Evolutionary conservation across 2,797 vertebrate species (phyloP).

Genomic region (Gallinago nigripennis): DNA sequence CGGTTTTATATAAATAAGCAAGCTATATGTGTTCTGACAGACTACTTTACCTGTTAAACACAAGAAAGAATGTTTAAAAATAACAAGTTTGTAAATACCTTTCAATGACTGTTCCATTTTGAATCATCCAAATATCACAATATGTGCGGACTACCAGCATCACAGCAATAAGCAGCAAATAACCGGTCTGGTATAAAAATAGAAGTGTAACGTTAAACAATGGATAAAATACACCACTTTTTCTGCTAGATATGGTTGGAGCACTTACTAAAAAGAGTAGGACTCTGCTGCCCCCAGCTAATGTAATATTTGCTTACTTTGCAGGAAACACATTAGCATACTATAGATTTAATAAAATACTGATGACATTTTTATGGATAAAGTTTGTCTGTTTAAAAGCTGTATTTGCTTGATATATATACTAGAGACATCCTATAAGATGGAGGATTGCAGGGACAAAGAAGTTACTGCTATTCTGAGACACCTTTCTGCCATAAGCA

Average conservation of each 20-base stretch:
- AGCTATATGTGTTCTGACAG: background rate
- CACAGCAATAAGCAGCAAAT: constrained; percentile 90
- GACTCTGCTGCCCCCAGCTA: background rate
- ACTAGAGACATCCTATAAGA: background rate
- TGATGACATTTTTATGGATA: background rate
- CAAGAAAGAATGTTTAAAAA: background rate
- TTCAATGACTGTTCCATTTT: constrained; percentile 98
- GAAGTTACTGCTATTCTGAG: background rate
- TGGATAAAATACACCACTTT: background rate
- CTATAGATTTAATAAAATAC: background rate
- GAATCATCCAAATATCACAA: constrained; percentile 99
- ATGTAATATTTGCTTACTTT: background rate
- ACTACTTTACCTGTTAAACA: background rate
- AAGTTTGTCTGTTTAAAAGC: background rate
- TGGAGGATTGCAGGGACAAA: background rate
- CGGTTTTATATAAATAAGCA: background rate
- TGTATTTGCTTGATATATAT: background rate
- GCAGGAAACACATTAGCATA: background rate
- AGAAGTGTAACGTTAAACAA: constrained; percentile 24
- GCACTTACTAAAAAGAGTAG: background rate
- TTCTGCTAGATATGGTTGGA: background rate
- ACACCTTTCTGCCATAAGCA: background rate
- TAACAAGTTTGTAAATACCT: constrained; percentile 77
- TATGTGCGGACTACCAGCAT: constrained; percentile 95
- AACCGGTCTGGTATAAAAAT: constrained; percentile 85